Evolutionary conservation across 1,140 invertebrate genomes (phyloP).

Genomic region (Tribolium madens): DNA sequence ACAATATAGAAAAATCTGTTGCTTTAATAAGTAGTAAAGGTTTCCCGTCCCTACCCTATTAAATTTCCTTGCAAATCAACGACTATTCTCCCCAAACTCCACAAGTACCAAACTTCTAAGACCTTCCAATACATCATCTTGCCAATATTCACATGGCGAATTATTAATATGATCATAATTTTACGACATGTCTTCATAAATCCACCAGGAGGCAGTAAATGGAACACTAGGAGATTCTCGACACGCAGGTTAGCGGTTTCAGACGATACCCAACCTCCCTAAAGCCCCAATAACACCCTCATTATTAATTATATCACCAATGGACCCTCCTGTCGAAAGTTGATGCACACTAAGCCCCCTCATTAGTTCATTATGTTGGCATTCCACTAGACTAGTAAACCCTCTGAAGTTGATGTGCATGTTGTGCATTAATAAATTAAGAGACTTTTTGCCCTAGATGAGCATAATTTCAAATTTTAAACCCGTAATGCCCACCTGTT

Average conservation of each 20-base stretch:
- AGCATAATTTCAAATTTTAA: too few relatives aligned
- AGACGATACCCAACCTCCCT: slow-evolving; percentile 8
- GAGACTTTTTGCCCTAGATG: slow-evolving; percentile 4
- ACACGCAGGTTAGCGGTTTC: slow-evolving; percentile 34
- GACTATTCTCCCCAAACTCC: too few relatives aligned
- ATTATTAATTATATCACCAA: slow-evolving; percentile 29
- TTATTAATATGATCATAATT: slow-evolving; percentile 37
- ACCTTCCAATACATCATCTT: neutral
- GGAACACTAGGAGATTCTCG: slow-evolving; percentile 3
- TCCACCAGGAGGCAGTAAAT: slow-evolving; percentile 3
- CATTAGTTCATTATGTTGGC: slow-evolving; percentile 34
- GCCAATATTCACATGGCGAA: slow-evolving; percentile 24
- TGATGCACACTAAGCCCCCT: slow-evolving; percentile 29
- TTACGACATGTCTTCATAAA: slow-evolving; percentile 38
- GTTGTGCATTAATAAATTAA: slow-evolving; percentile 9
- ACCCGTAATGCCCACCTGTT: slow-evolving; percentile 2
- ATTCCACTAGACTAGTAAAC: slow-evolving; percentile 22
- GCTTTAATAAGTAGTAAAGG: too few relatives aligned
- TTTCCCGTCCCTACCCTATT: too few relatives aligned
- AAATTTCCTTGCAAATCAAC: too few relatives aligned
- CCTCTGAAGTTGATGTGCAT: slow-evolving; percentile 13
- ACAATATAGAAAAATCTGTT: too few relatives aligned
- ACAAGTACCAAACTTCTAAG: neutral
- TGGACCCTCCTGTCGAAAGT: slow-evolving; percentile 29
- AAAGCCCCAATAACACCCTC: slow-evolving; percentile 21